phyloP scores from a whole-genome alignment of 1,140 invertebrate species.

The Drosophila prosaltans region DNA sequence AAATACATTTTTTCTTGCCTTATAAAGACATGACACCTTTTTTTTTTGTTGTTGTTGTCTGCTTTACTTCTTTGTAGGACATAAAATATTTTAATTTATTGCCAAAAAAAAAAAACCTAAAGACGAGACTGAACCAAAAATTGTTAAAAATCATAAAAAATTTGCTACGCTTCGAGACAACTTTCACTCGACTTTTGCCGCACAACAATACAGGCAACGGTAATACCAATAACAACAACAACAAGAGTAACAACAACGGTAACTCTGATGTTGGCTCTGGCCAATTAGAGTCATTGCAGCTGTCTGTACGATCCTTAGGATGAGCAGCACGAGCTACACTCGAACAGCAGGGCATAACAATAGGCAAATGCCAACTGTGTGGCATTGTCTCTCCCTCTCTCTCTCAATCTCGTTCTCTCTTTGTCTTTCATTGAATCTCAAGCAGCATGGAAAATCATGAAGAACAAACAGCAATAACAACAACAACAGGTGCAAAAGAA shows the following conservation, averaged over 20 bases:
- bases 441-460: slow-evolving; percentile 59
- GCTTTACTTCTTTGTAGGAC: slow-evolving; percentile 5
- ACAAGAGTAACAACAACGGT: slow-evolving; percentile 19
- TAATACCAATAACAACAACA: slow-evolving; percentile 2
- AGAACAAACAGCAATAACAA: slow-evolving; percentile 1
- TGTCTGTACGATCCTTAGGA: slow-evolving; percentile 33
- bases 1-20: not conserved
- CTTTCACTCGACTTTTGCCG: slow-evolving; percentile 59
- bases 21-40: slow-evolving; percentile 2
- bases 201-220: slow-evolving; percentile 2
- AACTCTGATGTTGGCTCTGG: slow-evolving; percentile 30
- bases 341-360: slow-evolving; percentile 49
- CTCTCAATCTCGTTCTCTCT: not conserved
- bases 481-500: slow-evolving; percentile 67
- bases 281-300: slow-evolving; percentile 67
- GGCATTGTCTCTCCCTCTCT: slow-evolving; percentile 14
- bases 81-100: slow-evolving; percentile 66
- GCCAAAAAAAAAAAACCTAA: slow-evolving; percentile 23
- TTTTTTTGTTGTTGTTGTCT: not conserved
- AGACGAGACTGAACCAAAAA: slow-evolving; percentile 17
- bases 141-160: slow-evolving; percentile 46
- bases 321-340: slow-evolving; percentile 71
- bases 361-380: slow-evolving; percentile 22
- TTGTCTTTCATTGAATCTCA: slow-evolving; percentile 31
- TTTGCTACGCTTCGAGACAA: slow-evolving; percentile 59